Base-by-base conservation (phyloP, 2,888 invertebrate species). In the Rapana venosa region DNA sequence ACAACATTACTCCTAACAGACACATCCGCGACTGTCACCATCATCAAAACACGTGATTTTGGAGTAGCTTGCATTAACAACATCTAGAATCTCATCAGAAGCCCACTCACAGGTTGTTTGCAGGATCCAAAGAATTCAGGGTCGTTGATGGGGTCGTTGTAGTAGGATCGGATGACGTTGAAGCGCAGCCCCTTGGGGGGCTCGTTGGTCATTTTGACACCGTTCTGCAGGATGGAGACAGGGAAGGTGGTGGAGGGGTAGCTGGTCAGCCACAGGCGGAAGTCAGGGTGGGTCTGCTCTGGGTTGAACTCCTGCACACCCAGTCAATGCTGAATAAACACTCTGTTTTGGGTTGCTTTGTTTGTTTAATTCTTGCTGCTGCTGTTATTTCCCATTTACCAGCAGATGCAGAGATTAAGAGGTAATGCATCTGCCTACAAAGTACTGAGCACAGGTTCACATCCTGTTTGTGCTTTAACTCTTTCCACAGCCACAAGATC, bases 121-220 rank as follows among this genome's bases (percentile, higher is more conserved):
- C 95, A 94, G 22, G 95, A 94, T 58, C 93, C 94, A 91, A 98
- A 98, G 97, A 98, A 99, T 94, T 98, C 98, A 0, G 97, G 96
- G 96, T 98, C 98, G 91, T 97, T 98, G 91, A 99, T 98, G 0
- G 99, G 99, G 96, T 99, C 98, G 94, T 96, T 98, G 88, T 98
- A 96, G 96, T 98, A 98, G 0, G 96, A 96, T 86, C 96, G 93
- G 83, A 96, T 90, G 88, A 96, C 94, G 93, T 96, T 96, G 91
- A 96, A 96, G 87, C 96, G 94, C 26, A 96, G 94, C 61, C 96
- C 96, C 91, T 96, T 96, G 1, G 96, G 96, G 5, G 96, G 96
- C 91, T 96, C 96, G 92, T 96, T 96, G 77, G 96, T 96, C 96
- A 96, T 96, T 93, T 96, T 96, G 77, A 96, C 96, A 58, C 96